Percentiles rank a stretch among this genome's conserved stretches.
phyloP scores from a whole-genome alignment of 2,888 invertebrate species.

The Leucania comma region DNA sequence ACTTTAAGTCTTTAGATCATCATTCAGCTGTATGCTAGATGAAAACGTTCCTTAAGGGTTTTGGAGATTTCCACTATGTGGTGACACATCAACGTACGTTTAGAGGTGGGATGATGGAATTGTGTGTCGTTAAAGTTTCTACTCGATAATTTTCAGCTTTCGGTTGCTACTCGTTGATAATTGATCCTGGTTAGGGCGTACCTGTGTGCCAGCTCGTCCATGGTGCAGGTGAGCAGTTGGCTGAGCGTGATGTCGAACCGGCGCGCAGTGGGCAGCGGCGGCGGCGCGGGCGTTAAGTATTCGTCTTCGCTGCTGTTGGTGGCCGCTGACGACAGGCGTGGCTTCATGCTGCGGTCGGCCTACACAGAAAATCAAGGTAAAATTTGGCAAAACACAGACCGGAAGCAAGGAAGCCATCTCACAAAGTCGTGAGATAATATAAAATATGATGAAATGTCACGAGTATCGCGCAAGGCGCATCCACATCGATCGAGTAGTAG shows the following conservation, averaged over 20 bases:
- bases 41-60: no score
- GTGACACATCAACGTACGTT: no score
- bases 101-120: no score
- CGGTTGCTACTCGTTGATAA: no score
- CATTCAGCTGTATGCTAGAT: no score
- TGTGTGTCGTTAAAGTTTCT: no score
- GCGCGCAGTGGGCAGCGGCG: conserved; percentile 87
- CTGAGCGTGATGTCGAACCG: conserved; percentile 95
- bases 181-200: conserved; percentile 48
- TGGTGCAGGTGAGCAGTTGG: conserved; percentile 95
- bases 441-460: not conserved
- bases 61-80: no score
- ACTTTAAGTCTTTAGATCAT: no score
- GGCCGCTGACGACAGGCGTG: conserved; percentile 83
- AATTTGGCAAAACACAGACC: not conserved
- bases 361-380: conserved; percentile 46
- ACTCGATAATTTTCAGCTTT: no score
- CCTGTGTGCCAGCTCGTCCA: conserved; percentile 95
- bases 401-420: no score
- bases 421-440: no score
- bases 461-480: not conserved
- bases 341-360: conserved; percentile 87
- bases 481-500: no score
- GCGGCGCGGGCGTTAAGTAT: conserved; percentile 92
- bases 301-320: conserved; percentile 92